Evolutionary conservation across 2,797 vertebrate genomes (phyloP).

Genomic region (Cichlasoma orientale): DNA sequence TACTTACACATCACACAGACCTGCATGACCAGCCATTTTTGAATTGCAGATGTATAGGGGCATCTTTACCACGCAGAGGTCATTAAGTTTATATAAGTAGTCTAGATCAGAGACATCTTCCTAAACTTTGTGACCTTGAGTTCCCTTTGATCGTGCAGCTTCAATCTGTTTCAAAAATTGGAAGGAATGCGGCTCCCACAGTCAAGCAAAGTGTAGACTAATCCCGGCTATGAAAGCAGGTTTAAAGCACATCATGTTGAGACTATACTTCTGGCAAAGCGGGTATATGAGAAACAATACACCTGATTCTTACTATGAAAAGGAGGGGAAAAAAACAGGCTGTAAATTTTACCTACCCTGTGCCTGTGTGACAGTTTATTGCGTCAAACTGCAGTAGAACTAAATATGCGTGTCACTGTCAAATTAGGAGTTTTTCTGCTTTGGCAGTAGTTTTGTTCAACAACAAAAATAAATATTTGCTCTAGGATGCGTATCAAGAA

Average conservation of each 20-base stretch:
- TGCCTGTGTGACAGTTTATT: neutral
- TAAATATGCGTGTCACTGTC: constrained; percentile 6
- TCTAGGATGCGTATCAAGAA: constrained; percentile 19
- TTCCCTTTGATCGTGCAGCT: neutral
- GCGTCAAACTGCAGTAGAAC: neutral
- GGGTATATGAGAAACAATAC: neutral
- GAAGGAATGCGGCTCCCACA: constrained; percentile 41
- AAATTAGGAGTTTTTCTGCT: constrained; percentile 4
- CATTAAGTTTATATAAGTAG: no score
- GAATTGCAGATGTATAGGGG: no score
- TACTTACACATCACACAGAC: no score
- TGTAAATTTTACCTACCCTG: neutral
- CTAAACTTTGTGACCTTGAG: neutral
- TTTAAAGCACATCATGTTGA: neutral
- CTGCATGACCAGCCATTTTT: no score
- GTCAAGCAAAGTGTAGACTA: constrained; percentile 6
- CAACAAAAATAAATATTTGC: constrained; percentile 40
- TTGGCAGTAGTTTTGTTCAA: neutral
- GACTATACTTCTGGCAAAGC: neutral
- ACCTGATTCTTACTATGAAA: neutral
- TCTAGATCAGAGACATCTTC: neutral
- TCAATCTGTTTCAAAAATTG: neutral
- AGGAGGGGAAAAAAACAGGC: neutral
- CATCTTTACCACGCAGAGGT: neutral
- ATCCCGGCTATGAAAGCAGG: neutral